phyloP scores from a whole-genome alignment of 2,888 invertebrate species.

The Ischnura elegans region DNA sequence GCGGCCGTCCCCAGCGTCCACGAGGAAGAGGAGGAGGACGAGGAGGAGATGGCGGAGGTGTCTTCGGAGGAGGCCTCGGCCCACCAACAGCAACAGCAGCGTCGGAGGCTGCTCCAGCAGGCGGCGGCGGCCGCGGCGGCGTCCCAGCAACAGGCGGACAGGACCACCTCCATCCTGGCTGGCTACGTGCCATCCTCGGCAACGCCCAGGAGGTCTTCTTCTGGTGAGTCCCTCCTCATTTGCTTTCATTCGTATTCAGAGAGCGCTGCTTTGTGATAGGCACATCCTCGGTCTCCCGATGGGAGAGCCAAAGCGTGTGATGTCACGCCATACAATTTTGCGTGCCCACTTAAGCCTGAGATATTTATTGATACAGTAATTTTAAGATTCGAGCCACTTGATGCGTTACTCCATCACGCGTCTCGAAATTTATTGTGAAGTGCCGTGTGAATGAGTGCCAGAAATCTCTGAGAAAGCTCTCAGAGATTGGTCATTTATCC shows the following conservation, averaged over 20 bases:
- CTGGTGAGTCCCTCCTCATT: neutral
- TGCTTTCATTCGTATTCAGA: neutral
- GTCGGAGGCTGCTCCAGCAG: constrained; percentile 53
- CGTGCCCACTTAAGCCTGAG: neutral
- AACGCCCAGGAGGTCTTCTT: constrained; percentile 48
- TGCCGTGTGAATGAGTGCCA: too few species aligned
- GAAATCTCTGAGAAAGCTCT: too few species aligned
- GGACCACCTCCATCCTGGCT: constrained; percentile 43
- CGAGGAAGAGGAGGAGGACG: constrained; percentile 80
- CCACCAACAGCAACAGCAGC: neutral
- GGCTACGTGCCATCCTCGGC: constrained; percentile 48
- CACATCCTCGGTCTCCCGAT: neutral
- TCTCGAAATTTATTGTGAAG: too few species aligned
- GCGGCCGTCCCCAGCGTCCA: constrained; percentile 91
- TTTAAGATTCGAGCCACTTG: too few species aligned
- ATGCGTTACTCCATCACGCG: too few species aligned
- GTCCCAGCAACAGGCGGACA: constrained; percentile 41
- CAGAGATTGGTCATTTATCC: too few species aligned
- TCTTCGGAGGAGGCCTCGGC: neutral
- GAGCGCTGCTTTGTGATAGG: neutral
- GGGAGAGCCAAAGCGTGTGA: neutral
- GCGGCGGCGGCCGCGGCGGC: constrained; percentile 23
- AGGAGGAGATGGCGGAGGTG: constrained; percentile 70
- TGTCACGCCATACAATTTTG: neutral
- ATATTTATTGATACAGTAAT: too few species aligned